phyloP scores from a whole-genome alignment of 2,888 invertebrate species.

The Rhagonycha lutea region DNA sequence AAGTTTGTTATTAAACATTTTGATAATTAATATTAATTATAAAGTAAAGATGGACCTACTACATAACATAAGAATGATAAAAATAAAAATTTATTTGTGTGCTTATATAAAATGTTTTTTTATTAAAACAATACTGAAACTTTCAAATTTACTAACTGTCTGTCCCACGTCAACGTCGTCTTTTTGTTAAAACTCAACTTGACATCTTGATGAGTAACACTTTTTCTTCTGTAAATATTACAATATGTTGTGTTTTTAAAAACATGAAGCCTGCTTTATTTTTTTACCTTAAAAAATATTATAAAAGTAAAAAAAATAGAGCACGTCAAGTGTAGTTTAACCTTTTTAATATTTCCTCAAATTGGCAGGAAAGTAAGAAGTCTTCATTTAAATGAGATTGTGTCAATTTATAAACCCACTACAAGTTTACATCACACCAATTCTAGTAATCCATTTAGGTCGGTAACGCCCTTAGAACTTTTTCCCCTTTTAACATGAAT shows the following conservation, averaged over 20 bases:
- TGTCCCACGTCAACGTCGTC: conserved; percentile 18
- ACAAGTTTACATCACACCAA: conserved; percentile 29
- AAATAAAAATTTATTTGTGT: neutral
- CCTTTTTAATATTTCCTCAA: neutral
- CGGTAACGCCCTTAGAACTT: conserved; percentile 23
- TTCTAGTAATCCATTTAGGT: conserved; percentile 28
- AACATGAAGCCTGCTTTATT: neutral
- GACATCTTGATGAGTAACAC: conserved; percentile 22
- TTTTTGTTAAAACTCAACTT: conserved; percentile 15
- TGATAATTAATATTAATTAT: neutral
- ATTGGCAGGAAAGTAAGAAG: neutral
- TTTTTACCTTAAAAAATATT: neutral
- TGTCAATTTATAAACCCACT: conserved; percentile 27
- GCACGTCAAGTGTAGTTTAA: neutral
- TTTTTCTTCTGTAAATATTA: conserved; percentile 17
- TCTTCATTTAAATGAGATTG: conserved; percentile 15
- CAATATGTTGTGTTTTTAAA: neutral
- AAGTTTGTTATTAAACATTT: neutral
- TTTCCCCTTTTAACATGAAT: conserved; percentile 34
- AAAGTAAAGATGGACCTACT: neutral
- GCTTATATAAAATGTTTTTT: neutral
- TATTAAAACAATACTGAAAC: neutral
- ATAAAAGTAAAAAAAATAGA: neutral
- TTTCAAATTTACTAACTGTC: neutral
- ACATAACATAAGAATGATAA: neutral